Percentiles rank a stretch among this genome's conserved stretches.
phyloP scores from a whole-genome alignment of 2,797 vertebrate genomes.

The Macropus fuliginosus region DNA sequence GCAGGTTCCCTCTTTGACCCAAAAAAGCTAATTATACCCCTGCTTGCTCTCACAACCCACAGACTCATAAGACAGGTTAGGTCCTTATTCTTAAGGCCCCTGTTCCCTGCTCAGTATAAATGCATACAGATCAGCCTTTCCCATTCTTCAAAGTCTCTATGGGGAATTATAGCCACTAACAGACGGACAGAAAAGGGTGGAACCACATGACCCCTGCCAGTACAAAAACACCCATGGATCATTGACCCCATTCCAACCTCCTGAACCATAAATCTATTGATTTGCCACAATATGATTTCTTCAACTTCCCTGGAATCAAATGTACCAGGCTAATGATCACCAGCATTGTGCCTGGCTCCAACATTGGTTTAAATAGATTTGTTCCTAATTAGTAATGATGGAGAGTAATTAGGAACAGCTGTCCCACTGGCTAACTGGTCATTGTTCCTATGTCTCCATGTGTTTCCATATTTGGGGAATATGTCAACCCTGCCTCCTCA shows the following conservation, averaged over 20 bases:
- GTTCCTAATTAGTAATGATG: background rate
- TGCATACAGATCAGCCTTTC: background rate
- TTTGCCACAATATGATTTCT: background rate
- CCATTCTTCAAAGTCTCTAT: background rate
- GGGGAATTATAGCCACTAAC: background rate
- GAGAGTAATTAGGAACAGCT: background rate
- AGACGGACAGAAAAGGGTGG: background rate
- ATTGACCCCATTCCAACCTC: background rate
- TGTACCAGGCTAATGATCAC: background rate
- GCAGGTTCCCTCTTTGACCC: background rate
- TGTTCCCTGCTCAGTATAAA: background rate
- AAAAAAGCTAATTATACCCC: background rate
- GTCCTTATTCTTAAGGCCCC: background rate
- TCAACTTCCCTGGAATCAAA: background rate
- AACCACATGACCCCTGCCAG: background rate
- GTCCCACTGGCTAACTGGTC: background rate
- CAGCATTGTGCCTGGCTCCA: background rate
- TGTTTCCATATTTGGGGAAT: background rate
- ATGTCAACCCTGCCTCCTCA: background rate
- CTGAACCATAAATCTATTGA: background rate
- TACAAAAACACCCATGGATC: background rate
- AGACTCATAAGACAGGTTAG: background rate
- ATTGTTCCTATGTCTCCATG: background rate
- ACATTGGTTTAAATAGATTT: background rate
- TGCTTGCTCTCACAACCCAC: background rate